phyloP scores from a whole-genome alignment of 2,113 vertebrate species.

The Ivindomyrus marchei region DNA sequence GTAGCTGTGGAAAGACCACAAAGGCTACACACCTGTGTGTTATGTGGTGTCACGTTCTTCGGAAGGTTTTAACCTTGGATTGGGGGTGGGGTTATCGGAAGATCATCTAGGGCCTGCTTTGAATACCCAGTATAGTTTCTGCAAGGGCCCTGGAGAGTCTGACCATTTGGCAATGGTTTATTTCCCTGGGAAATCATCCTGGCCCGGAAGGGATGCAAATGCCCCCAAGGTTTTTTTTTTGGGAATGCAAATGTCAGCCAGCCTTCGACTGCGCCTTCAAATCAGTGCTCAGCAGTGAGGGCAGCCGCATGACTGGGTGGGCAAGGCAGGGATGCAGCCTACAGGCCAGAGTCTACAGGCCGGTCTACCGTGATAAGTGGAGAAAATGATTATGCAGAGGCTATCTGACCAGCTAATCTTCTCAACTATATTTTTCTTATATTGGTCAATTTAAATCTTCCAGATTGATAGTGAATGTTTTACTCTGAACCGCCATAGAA shows the following conservation, averaged over 20 bases:
- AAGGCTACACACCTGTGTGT: neutral
- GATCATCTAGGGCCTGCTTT: neutral
- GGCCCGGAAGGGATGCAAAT: conserved; percentile 7
- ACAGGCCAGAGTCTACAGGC: too few relatives aligned
- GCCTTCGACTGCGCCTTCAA: conserved; percentile 15
- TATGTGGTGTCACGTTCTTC: neutral
- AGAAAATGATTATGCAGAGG: neutral
- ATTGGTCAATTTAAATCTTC: neutral
- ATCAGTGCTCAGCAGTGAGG: conserved; percentile 11
- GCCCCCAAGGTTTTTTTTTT: conserved; percentile 7
- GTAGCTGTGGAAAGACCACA: neutral
- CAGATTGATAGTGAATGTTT: neutral
- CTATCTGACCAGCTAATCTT: neutral
- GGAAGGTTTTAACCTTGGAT: neutral
- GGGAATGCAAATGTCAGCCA: conserved; percentile 30
- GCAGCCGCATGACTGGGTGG: neutral
- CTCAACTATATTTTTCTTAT: neutral
- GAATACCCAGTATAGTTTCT: neutral
- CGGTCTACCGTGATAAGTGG: neutral
- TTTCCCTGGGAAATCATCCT: neutral
- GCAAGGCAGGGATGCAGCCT: neutral
- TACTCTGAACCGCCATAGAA: neutral
- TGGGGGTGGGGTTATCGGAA: neutral
- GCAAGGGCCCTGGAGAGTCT: neutral
- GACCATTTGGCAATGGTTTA: neutral